phyloP scores from a whole-genome alignment of 2,888 invertebrate genomes.

The Pseudeuparius sepicola region DNA sequence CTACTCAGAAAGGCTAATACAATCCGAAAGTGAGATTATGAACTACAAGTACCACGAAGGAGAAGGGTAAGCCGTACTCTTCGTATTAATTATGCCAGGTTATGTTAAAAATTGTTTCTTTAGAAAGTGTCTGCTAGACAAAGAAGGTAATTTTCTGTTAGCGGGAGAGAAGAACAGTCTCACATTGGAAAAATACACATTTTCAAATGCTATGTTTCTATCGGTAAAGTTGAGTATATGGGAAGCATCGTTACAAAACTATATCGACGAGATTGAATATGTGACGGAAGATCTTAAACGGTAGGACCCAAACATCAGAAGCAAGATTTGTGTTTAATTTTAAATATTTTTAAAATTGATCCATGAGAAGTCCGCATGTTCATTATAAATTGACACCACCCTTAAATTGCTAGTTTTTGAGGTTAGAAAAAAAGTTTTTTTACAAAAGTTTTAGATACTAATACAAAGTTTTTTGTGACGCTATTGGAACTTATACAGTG shows the following conservation, averaged over 20 bases:
- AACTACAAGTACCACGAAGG: constrained; percentile 57
- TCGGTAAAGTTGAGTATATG: constrained; percentile 92
- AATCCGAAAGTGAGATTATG: constrained; percentile 76
- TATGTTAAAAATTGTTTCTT: constrained; percentile 14
- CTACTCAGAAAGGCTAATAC: constrained; percentile 57
- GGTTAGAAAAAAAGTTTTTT: no score
- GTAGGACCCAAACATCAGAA: constrained; percentile 13
- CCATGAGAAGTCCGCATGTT: not conserved
- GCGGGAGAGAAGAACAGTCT: constrained; percentile 42
- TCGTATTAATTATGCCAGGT: not conserved
- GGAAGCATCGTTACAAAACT: constrained; percentile 78
- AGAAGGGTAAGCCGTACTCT: constrained; percentile 35
- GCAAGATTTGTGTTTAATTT: constrained; percentile 1
- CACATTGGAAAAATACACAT: constrained; percentile 76
- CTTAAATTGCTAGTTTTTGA: no score
- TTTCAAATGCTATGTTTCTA: constrained; percentile 88
- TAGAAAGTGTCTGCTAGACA: constrained; percentile 29
- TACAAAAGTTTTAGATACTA: no score
- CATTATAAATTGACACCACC: no score
- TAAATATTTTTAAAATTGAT: constrained; percentile 5
- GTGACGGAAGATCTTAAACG: constrained; percentile 69
- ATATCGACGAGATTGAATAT: constrained; percentile 73
- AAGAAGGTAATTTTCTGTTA: constrained; percentile 34
- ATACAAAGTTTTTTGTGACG: no score
- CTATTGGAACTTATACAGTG: no score